Base-by-base conservation (phyloP, 1,140 invertebrate genomes). In the Drosophila chauvacae region DNA sequence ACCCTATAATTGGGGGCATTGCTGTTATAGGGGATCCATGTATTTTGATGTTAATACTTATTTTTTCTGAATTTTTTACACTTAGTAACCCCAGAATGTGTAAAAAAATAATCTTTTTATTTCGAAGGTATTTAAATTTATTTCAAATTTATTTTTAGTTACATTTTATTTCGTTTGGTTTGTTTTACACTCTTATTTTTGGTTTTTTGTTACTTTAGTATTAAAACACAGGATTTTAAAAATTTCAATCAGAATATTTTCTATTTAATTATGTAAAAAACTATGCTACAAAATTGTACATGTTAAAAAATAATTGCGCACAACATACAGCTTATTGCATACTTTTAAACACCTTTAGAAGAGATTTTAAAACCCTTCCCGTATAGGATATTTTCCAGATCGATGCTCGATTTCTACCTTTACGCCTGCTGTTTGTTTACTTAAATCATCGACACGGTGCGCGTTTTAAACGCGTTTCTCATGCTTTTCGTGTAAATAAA, bases 401-500 rank as follows among this genome's bases (percentile, higher is more conserved):
- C 55, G 37, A 23, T 16, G 18, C 6, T 9, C 7, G 11, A 13
- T 23, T 16, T 39, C 0, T 26, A 0, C 2, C 11, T 42, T 2
- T 7, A 13, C 39, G 37, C 37, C 39, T 42, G 41, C 60, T 76
- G 77, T 85, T 84, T 84, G 81, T 85, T 85, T 84, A 75, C 81
- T 81, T 84, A 85, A 84, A 84, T 84, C 81, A 85, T 86, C 68
- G 81, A 85, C 81, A 74, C 81, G 81, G 47, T 63, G 66, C 68
- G 80, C 80, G 80, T 77, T 80, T 83, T 74, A 80, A 86, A 81
- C 79, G 82, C 66, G 71, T 73, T 84, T 74, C 81, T 85, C 68
- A 70, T 81, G 82, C 77, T 65, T 77, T 81, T 86, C 82, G 79
- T 71, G 78, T 88, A 90, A 88, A 88, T 88, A 88, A 88, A 88